Conservation (phyloP, 2,113 vertebrate species). For the Phaetusa simplex region DNA sequence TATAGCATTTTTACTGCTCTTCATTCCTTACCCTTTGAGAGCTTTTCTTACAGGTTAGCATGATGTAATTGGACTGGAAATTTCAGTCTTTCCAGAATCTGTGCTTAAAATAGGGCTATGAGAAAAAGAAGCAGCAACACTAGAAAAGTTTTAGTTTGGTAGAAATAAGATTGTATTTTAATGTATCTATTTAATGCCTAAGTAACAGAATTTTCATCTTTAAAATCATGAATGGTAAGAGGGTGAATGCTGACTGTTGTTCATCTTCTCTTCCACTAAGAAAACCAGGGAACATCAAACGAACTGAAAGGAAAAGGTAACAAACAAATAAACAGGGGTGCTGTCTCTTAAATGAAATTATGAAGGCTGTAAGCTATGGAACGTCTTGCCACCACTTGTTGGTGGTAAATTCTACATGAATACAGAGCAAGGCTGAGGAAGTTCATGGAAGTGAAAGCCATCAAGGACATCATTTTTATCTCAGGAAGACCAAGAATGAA, state of each 20-base stretch:
- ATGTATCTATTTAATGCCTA: background rate
- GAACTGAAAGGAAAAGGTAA: background rate
- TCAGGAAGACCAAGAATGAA: background rate
- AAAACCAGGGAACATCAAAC: background rate
- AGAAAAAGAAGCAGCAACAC: background rate
- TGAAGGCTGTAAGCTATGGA: background rate
- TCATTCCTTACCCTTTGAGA: background rate
- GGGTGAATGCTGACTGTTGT: too few species aligned
- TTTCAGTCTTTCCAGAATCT: background rate
- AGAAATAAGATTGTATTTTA: background rate
- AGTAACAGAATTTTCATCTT: background rate
- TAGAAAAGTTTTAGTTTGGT: background rate
- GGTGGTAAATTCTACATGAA: background rate
- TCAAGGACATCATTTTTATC: background rate
- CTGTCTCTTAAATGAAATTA: background rate
- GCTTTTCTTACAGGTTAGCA: background rate
- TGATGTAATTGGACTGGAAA: fast-evolving
- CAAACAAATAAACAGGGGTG: background rate
- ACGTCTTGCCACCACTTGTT: background rate
- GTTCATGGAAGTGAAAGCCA: background rate
- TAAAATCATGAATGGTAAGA: background rate
- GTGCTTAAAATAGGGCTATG: background rate
- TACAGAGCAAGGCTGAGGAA: background rate
- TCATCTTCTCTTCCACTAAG: background rate
- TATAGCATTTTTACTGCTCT: background rate